A percentile compares a stretch with the other conserved stretches of the same genome.
These are phyloP conservation scores for Sebastolobus alascanus DNA, from an alignment of 2,797 vertebrate species.

Conservation along the genomic window DNA sequence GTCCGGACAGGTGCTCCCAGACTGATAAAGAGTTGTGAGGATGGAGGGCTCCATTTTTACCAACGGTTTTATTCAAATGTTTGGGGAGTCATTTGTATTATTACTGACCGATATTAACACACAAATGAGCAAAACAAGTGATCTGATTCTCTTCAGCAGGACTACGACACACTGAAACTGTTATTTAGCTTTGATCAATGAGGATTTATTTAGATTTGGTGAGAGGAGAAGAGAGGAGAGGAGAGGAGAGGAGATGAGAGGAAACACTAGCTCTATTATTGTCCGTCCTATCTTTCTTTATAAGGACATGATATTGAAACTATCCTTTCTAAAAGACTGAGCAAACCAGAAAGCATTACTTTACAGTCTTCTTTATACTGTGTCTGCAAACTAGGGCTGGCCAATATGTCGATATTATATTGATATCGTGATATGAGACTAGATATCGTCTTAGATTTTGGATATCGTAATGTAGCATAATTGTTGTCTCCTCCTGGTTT, in stretches of 20 bases:
- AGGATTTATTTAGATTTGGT: slow-evolving; percentile 5
- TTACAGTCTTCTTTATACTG: not conserved
- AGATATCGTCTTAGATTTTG: too few relatives aligned
- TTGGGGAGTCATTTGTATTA: slow-evolving; percentile 37
- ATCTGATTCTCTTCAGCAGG: slow-evolving; percentile 4
- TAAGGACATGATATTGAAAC: not conserved
- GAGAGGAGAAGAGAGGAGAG: not conserved
- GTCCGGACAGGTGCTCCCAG: slow-evolving; percentile 72
- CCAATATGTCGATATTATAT: not conserved
- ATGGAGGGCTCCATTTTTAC: slow-evolving; percentile 58
- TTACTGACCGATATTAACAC: slow-evolving; percentile 28
- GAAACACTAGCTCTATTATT: not conserved
- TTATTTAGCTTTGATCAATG: slow-evolving; percentile 12
- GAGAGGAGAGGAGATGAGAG: not conserved
- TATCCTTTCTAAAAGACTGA: not conserved
- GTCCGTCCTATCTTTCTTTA: not conserved
- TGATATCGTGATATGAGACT: too few relatives aligned
- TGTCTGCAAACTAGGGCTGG: not conserved
- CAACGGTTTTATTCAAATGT: slow-evolving; percentile 15
- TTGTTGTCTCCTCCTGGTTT: too few relatives aligned
- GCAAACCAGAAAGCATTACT: not conserved
- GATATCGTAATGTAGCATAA: too few relatives aligned
- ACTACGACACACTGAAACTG: not conserved
- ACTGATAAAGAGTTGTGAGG: slow-evolving; percentile 74
- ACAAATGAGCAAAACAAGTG: slow-evolving; percentile 26